Evolutionary conservation across 2,113 vertebrate genomes (phyloP).

Genomic region (Puffinus mauretanicus): DNA sequence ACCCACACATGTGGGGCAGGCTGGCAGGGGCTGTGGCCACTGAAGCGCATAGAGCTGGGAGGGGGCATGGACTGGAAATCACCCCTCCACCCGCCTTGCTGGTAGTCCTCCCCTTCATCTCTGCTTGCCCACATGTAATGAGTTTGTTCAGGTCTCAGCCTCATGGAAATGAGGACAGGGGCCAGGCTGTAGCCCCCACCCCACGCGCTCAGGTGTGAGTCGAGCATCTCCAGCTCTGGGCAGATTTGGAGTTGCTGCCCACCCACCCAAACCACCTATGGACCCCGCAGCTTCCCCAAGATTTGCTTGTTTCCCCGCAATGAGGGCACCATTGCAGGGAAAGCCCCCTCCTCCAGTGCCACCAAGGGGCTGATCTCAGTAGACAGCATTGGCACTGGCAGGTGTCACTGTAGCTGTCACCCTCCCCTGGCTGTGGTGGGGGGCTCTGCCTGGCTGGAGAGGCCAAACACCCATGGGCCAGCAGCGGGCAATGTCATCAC

Average conservation of each 20-base stretch:
- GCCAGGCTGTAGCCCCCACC: background rate
- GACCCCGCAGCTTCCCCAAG: background rate
- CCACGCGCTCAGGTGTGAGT: fast-evolving
- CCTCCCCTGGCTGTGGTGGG: background rate
- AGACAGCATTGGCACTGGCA: background rate
- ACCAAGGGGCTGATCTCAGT: background rate
- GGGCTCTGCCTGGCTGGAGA: background rate
- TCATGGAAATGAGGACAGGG: background rate
- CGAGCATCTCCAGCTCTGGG: background rate
- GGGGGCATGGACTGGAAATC: background rate
- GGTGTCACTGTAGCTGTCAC: background rate
- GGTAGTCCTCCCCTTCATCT: background rate
- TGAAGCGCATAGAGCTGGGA: background rate
- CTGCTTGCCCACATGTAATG: background rate
- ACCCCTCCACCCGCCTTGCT: background rate
- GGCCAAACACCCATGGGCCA: background rate
- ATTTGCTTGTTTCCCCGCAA: background rate
- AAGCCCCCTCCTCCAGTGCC: background rate
- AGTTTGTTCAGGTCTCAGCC: background rate
- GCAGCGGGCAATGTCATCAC: background rate
- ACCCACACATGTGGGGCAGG: background rate
- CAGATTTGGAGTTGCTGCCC: background rate
- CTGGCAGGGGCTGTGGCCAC: background rate
- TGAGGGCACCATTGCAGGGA: background rate
- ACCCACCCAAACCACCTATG: background rate